Conservation (phyloP, 1,140 invertebrate genomes). For the Paraescarpia echinospica region DNA sequence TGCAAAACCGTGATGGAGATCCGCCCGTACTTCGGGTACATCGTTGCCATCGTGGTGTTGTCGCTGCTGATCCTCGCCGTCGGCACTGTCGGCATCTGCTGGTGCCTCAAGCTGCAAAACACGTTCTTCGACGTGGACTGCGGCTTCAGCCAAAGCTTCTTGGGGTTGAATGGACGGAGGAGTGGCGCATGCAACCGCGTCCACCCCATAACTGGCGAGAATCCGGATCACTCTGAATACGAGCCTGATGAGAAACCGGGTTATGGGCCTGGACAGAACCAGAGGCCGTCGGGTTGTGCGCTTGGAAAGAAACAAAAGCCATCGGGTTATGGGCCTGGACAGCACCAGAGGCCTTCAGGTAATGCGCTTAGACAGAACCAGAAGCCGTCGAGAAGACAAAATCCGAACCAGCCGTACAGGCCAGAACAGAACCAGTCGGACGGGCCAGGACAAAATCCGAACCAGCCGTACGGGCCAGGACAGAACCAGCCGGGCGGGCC, state of each 20-base stretch:
- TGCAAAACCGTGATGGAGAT: neutral
- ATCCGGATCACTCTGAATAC: neutral
- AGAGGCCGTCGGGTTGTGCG: no score
- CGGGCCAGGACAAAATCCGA: no score
- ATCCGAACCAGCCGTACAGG: no score
- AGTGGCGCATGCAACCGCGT: neutral
- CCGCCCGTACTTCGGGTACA: neutral
- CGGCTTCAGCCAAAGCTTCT: neutral
- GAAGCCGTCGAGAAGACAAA: no score
- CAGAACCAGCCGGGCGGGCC: no score
- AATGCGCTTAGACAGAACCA: no score
- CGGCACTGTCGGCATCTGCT: neutral
- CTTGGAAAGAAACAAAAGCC: no score
- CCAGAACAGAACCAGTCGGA: no score
- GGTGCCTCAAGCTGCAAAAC: neutral
- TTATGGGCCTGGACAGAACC: neutral
- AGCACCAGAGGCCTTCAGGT: no score
- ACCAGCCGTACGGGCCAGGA: no score
- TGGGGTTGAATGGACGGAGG: neutral
- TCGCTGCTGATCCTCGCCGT: neutral
- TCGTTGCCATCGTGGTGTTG: neutral
- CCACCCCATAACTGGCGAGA: neutral
- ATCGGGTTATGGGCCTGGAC: no score
- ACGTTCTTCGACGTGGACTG: neutral
- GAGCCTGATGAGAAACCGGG: no score